Conservation (phyloP, 2,888 invertebrate genomes). For the Nipponacmea schrenckii region DNA sequence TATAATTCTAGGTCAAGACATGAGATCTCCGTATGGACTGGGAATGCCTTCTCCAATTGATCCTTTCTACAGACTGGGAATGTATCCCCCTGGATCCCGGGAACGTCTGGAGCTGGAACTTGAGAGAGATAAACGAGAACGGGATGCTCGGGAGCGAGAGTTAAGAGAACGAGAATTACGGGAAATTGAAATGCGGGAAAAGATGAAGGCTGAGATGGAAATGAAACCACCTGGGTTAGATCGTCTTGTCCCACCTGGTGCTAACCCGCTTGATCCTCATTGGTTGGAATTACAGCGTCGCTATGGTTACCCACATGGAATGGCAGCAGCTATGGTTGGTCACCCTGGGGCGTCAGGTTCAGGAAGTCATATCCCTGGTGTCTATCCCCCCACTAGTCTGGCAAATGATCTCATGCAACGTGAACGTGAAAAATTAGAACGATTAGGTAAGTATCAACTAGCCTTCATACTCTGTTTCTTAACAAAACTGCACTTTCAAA, state of each 20-base stretch:
- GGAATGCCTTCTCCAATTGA: conserved; percentile 78
- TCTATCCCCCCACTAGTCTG: conserved; percentile 72
- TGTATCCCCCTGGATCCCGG: conserved; percentile 78
- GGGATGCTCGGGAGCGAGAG: conserved; percentile 65
- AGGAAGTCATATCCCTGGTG: conserved; percentile 63
- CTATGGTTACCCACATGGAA: conserved; percentile 53
- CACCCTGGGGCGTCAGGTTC: conserved; percentile 70
- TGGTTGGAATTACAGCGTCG: conserved; percentile 86
- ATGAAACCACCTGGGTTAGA: conserved; percentile 70
- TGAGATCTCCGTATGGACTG: conserved; percentile 63
- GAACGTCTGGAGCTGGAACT: conserved; percentile 73
- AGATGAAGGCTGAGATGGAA: conserved; percentile 86
- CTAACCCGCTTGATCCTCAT: conserved; percentile 69
- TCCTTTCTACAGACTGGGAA: conserved; percentile 80
- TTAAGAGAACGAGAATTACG: conserved; percentile 72
- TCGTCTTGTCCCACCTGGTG: conserved; percentile 54
- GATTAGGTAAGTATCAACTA: conserved; percentile 64
- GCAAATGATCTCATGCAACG: conserved; percentile 79
- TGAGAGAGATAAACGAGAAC: conserved; percentile 78
- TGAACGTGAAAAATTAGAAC: conserved; percentile 87
- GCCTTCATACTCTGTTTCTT: no score
- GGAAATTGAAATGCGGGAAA: conserved; percentile 80
- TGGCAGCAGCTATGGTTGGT: conserved; percentile 69
- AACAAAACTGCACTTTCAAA: no score
- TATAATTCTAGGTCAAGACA: conserved; percentile 46